These are phyloP conservation scores for Pan troglodytes DNA, from an alignment of 2,113 vertebrate genomes.

Conservation along the genomic window NHGRI_mPanTro3-v2.1_pri NC_072408.2:105777501-105778000, in stretches of 20 bases:
- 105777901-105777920: background rate
- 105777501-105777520: background rate
- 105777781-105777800: background rate
- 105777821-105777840: background rate
- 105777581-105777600: background rate
- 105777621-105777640: background rate
- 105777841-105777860: background rate
- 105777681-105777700: background rate
- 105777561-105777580: background rate
- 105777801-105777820: background rate
- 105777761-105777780: background rate
- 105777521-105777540: accelerated
- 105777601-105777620: background rate
- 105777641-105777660: background rate
- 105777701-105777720: background rate
- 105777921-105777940: background rate
- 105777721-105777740: background rate
- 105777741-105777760: background rate
- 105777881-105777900: background rate
- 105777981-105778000: background rate
- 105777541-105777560: background rate
- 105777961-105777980: background rate
- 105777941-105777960: background rate
- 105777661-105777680: background rate
- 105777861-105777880: background rate